phyloP scores from a whole-genome alignment of 2,797 vertebrate species.

The Sebastes oblongus region DNA sequence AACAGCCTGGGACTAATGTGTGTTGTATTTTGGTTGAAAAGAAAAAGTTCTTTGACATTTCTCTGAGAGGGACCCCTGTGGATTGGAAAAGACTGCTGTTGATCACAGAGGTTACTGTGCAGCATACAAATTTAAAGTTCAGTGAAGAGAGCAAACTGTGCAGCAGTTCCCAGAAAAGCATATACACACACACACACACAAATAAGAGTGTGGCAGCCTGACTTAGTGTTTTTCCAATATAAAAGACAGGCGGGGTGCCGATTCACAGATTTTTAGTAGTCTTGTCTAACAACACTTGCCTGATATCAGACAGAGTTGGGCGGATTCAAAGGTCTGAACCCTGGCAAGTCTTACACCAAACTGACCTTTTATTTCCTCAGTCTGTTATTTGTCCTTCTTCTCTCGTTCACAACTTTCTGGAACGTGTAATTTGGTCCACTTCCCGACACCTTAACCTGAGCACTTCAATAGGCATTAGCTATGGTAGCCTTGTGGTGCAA shows the following conservation, averaged over 20 bases:
- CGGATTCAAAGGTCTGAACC: neutral
- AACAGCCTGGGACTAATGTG: conserved; percentile 40
- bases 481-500: neutral
- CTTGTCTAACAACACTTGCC: neutral
- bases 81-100: conserved; percentile 49
- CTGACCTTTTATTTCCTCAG: conserved; percentile 33
- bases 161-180: conserved; percentile 32
- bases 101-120: conserved; percentile 54
- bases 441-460: conserved; percentile 3
- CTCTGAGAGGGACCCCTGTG: conserved; percentile 50
- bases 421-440: conserved; percentile 3
- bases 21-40: conserved; percentile 42
- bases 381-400: conserved; percentile 5
- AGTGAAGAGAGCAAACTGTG: conserved; percentile 48
- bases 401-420: neutral
- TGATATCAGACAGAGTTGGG: neutral
- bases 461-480: neutral
- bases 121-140: conserved; percentile 68
- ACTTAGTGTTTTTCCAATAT: conserved; percentile 27
- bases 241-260: conserved; percentile 19
- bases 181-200: neutral
- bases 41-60: conserved; percentile 64
- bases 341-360: neutral
- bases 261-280: neutral
- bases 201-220: conserved; percentile 21